Percentiles rank a stretch among this genome's conserved stretches.
These are phyloP conservation scores for Montipora cactus DNA, from an alignment of 64 coral and sea anemone genomes.

Conservation along the genomic window DNA sequence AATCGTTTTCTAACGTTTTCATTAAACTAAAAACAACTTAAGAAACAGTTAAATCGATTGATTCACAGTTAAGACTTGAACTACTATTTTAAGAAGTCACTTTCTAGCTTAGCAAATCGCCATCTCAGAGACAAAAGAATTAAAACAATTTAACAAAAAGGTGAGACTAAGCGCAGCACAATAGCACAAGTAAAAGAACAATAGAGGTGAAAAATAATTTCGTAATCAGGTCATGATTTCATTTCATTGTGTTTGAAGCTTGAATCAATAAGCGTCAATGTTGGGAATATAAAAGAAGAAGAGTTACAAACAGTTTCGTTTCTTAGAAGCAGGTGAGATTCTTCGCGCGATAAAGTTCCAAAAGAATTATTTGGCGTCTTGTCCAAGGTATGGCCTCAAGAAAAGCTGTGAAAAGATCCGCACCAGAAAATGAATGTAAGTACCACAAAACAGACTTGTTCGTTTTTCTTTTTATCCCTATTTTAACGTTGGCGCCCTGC, in stretches of 20 bases:
- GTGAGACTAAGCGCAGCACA: background rate
- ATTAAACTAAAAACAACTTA: too few species aligned
- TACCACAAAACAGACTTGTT: background rate
- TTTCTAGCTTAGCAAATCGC: background rate
- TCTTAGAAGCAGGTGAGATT: background rate
- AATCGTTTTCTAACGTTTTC: too few species aligned
- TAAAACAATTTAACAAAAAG: background rate
- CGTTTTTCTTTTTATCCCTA: background rate
- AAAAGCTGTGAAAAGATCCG: background rate
- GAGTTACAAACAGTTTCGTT: too few species aligned
- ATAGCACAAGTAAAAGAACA: background rate
- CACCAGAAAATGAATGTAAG: background rate
- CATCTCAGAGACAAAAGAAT: background rate
- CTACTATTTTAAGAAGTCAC: too few species aligned
- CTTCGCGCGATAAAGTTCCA: too few species aligned
- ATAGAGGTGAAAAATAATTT: conserved; percentile 25
- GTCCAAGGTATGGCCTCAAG: background rate
- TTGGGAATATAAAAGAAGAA: too few species aligned
- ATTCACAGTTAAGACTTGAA: too few species aligned
- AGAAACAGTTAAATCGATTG: too few species aligned
- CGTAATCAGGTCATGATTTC: conserved; percentile 14
- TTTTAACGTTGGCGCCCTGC: too few species aligned
- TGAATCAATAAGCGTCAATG: too few species aligned
- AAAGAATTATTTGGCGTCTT: too few species aligned
- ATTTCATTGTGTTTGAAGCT: background rate